phyloP scores from a whole-genome alignment of 2,113 vertebrate genomes.

The Muntiacus muntjak region DNA sequence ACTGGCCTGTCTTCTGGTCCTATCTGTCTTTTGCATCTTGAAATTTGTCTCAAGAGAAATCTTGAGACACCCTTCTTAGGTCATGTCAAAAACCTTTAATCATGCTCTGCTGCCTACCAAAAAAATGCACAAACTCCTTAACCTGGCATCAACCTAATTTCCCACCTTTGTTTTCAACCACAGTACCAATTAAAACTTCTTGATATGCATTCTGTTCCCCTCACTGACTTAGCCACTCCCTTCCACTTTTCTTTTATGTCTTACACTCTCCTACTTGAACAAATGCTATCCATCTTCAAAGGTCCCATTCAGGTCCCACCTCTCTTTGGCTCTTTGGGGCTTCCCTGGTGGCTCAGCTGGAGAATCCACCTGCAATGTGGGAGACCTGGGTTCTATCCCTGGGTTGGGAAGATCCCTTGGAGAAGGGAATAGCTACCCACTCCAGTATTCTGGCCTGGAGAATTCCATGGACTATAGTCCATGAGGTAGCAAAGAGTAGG shows the following conservation, averaged over 20 bases:
- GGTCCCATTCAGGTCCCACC: neutral
- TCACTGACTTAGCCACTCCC: neutral
- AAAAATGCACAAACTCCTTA: neutral
- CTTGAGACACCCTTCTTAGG: neutral
- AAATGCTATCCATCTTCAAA: neutral
- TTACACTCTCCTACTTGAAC: neutral
- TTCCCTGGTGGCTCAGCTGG: neutral
- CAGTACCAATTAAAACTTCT: neutral
- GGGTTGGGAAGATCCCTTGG: neutral
- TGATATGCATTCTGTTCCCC: neutral
- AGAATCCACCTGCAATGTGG: neutral
- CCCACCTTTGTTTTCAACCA: neutral
- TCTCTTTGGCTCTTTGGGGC: neutral
- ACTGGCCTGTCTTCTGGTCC: neutral
- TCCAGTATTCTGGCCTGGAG: neutral
- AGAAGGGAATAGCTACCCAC: neutral
- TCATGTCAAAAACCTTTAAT: neutral
- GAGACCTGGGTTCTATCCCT: neutral
- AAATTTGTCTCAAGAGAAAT: slow-evolving; percentile 11
- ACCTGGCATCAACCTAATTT: neutral
- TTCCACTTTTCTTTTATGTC: neutral
- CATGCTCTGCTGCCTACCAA: neutral
- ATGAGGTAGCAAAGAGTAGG: neutral
- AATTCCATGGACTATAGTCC: neutral
- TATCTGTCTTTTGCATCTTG: neutral